Percentiles rank a stretch among this genome's conserved stretches.
These are phyloP conservation scores for Hiodon tergisus DNA, from an alignment of 2,113 vertebrate species.

Conservation along the genomic window DNA sequence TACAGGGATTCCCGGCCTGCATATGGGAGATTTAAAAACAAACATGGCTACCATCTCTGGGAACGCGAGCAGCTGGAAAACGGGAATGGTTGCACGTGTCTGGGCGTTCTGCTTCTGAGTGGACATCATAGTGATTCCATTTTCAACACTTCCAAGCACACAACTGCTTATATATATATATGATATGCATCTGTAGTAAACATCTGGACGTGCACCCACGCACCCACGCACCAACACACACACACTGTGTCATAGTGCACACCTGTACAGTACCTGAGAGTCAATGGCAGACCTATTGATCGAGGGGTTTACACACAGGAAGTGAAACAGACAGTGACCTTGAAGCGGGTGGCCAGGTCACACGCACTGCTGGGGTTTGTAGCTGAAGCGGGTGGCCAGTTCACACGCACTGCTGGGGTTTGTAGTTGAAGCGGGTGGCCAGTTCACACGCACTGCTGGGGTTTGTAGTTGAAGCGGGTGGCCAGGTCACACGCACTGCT, in stretches of 20 bases:
- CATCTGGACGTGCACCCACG: neutral
- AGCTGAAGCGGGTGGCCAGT: neutral
- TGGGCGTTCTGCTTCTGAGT: neutral
- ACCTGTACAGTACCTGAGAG: neutral
- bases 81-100: neutral
- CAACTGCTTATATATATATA: neutral
- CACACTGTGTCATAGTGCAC: neutral
- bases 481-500: conserved; percentile 55
- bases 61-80: neutral
- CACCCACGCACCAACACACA: too few species aligned
- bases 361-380: conserved; percentile 7
- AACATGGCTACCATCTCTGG: too few species aligned
- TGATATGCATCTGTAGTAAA: neutral
- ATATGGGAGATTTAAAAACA: neutral
- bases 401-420: too few species aligned
- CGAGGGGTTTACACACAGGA: neutral
- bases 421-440: too few species aligned
- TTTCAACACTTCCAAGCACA: neutral
- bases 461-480: too few species aligned
- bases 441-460: too few species aligned
- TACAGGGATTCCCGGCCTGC: neutral
- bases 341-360: neutral
- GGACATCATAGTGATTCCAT: neutral
- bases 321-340: neutral
- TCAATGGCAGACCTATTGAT: neutral